A percentile compares a stretch with the other conserved stretches of the same genome.
These are phyloP conservation scores for Acrocephalus arundinaceus DNA, from an alignment of 2,113 vertebrate genomes.

Conservation along the genomic window DNA sequence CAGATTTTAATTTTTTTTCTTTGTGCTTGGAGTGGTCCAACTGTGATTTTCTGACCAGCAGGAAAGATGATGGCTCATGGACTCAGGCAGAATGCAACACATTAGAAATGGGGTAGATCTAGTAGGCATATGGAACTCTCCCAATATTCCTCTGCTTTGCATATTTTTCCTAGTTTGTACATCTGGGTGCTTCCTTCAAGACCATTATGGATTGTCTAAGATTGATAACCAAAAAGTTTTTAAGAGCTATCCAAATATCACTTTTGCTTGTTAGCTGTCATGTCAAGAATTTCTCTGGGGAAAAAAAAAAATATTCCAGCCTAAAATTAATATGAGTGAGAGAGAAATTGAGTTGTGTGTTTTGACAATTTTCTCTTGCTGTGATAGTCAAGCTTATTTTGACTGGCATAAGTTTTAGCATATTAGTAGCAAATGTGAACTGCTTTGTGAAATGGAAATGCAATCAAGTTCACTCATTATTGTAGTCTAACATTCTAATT, in stretches of 20 bases:
- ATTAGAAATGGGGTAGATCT: not conserved
- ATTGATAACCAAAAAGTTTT: not conserved
- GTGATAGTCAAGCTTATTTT: conserved; percentile 41
- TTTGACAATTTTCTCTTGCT: conserved; percentile 40
- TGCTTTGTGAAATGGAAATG: conserved; percentile 40
- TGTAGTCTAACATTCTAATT: conserved; percentile 16
- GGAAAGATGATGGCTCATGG: not conserved
- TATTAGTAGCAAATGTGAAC: conserved; percentile 39
- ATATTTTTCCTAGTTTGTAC: not conserved
- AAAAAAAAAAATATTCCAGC: not conserved
- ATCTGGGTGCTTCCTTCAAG: not conserved
- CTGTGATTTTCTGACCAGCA: not conserved
- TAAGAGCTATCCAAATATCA: not conserved
- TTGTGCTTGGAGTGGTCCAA: not conserved
- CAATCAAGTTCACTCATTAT: not conserved
- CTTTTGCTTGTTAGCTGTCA: not conserved
- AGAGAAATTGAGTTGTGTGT: not conserved
- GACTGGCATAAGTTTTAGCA: conserved; percentile 21
- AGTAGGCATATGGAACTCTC: not conserved
- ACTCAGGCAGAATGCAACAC: not conserved
- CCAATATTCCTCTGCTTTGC: not conserved
- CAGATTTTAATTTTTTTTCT: not conserved
- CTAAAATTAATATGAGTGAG: not conserved
- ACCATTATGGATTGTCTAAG: not conserved
- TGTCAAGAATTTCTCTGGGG: not conserved